A percentile compares a stretch with the other conserved stretches of the same genome.
Conservation (phyloP, 2,888 invertebrate genomes). For the Corbicula japonica region DNA sequence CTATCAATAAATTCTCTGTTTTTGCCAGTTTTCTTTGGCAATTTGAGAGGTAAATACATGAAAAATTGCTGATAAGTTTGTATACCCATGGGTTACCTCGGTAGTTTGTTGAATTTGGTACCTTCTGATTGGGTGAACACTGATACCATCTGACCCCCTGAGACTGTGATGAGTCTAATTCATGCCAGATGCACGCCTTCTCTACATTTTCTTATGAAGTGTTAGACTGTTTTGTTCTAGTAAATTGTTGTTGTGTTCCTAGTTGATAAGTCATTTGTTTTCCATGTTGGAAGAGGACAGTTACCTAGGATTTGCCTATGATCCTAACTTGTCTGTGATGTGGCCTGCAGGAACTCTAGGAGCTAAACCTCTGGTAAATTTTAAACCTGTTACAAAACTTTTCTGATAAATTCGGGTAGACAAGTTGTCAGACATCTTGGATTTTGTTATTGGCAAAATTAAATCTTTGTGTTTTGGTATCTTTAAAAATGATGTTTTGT, state of each 20-base stretch:
- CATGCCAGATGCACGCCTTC: conserved; percentile 68
- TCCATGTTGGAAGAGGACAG: conserved; percentile 67
- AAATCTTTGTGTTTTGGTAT: too few relatives aligned
- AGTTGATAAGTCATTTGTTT: conserved; percentile 65
- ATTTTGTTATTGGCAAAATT: too few relatives aligned
- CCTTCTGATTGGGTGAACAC: conserved; percentile 66
- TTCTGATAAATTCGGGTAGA: too few relatives aligned
- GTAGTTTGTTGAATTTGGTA: conserved; percentile 45
- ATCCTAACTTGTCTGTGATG: conserved; percentile 68
- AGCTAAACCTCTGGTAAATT: conserved; percentile 67
- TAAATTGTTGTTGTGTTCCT: conserved; percentile 52
- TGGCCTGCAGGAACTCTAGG: conserved; percentile 65
- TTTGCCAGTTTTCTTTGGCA: too few relatives aligned
- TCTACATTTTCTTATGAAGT: conserved; percentile 53
- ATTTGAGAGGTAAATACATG: too few relatives aligned
- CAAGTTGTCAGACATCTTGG: conserved; percentile 57
- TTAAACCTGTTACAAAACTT: conserved; percentile 17
- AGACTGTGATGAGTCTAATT: conserved; percentile 61
- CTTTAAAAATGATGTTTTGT: too few relatives aligned
- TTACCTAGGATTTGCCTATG: conserved; percentile 63
- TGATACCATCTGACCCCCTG: conserved; percentile 68
- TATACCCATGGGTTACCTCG: conserved; percentile 50
- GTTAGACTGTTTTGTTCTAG: conserved; percentile 50
- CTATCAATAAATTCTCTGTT: too few relatives aligned
- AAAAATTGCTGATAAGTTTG: conserved; percentile 25